Evolutionary conservation across 2,888 invertebrate species (phyloP).

Genomic region (Cantharis flavilabris): DNA sequence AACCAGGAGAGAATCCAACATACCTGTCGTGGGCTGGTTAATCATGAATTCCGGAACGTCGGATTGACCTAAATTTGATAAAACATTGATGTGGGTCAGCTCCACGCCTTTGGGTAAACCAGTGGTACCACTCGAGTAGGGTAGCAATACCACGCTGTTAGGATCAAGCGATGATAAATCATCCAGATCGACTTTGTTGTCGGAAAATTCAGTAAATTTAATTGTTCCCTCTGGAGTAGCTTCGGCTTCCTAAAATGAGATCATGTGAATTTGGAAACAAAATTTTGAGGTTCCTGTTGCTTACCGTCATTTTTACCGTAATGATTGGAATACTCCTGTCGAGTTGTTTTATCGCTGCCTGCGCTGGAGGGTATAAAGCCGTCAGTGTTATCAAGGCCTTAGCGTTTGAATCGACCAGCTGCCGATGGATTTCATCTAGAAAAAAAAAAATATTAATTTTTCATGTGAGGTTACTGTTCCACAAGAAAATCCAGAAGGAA

Average conservation of each 20-base stretch:
- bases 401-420: slow-evolving; percentile 62
- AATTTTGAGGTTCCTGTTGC: not conserved
- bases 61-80: slow-evolving; percentile 53
- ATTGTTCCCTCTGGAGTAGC: slow-evolving; percentile 61
- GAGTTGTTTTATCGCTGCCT: slow-evolving; percentile 55
- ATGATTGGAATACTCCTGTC: slow-evolving; percentile 58
- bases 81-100: slow-evolving; percentile 64
- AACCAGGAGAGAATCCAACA: not conserved
- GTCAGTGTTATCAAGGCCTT: slow-evolving; percentile 65
- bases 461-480: too few species aligned
- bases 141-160: slow-evolving; percentile 70
- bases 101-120: slow-evolving; percentile 80
- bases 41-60: slow-evolving; percentile 5
- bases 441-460: not conserved
- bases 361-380: slow-evolving; percentile 58
- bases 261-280: not conserved
- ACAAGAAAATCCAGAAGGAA: too few species aligned
- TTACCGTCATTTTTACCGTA: slow-evolving; percentile 56
- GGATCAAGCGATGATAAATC: slow-evolving; percentile 57
- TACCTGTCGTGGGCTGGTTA: slow-evolving; percentile 10
- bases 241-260: slow-evolving; percentile 47
- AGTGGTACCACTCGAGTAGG: slow-evolving; percentile 87
- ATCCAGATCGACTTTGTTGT: slow-evolving; percentile 56
- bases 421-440: slow-evolving; percentile 69
- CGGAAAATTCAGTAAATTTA: slow-evolving; percentile 65